phyloP scores from a whole-genome alignment of 2,888 invertebrate species.

The Cheilosia scutellata region DNA sequence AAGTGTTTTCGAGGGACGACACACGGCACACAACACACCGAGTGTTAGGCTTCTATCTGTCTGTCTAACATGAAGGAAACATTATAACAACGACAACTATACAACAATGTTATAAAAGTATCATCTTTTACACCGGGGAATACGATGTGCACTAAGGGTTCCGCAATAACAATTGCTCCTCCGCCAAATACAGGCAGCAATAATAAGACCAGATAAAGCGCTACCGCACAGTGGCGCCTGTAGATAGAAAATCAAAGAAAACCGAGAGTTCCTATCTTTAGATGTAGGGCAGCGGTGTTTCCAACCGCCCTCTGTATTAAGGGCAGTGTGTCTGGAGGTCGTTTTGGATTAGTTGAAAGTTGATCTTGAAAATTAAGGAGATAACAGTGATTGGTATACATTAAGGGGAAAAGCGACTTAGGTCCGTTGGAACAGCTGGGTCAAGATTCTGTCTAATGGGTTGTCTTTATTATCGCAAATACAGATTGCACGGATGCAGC shows the following conservation, averaged over 20 bases:
- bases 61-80: slow-evolving; percentile 69
- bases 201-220: not conserved
- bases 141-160: slow-evolving; percentile 30
- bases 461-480: no score
- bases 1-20: slow-evolving; percentile 69
- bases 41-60: slow-evolving; percentile 66
- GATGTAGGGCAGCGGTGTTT: no score
- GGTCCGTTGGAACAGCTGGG: no score
- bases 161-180: slow-evolving; percentile 53
- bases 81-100: slow-evolving; percentile 56
- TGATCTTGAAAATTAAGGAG: no score
- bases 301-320: no score
- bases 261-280: not conserved
- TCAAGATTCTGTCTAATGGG: no score
- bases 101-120: slow-evolving; percentile 56
- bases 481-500: not conserved
- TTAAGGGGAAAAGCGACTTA: no score
- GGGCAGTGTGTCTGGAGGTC: no score
- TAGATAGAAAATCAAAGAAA: not conserved
- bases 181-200: slow-evolving; percentile 25
- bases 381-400: no score
- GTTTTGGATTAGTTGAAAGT: no score
- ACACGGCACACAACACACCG: slow-evolving; percentile 25
- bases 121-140: slow-evolving; percentile 50
- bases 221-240: slow-evolving; percentile 46